Base-by-base conservation (phyloP, 2,113 vertebrate species). In the Cyanoramphus novaezelandiae region DNA sequence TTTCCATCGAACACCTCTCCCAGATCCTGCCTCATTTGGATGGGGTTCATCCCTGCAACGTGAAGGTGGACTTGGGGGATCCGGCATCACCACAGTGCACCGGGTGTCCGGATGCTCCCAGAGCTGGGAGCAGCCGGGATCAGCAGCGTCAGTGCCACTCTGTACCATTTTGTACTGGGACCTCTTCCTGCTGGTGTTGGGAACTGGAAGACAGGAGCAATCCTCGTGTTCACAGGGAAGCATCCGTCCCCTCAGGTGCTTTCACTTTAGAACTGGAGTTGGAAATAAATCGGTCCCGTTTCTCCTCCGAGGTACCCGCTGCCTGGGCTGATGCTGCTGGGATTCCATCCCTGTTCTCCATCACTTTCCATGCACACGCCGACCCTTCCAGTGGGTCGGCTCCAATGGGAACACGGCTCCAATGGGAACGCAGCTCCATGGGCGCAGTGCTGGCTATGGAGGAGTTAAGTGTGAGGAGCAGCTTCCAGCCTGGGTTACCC, bases 211-310 rank as follows among this genome's bases (percentile, higher is more conserved):
- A 39, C 46, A 74, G 72, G 39, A 41, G 50, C 53, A 92, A 57
- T 82, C 86, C 39, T 52, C 3, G 3, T 62, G 52, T 60, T 88
- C 39, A 4, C 13, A 2, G 25, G 60, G 44, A 13, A 0, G 0
- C 37, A 7, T 50, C 0, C 0, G 9, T 39, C 59, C 55, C 21
- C 52, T 63, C 35, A 27, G 50, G 65, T 88, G 24, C 27, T 88
- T 94, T 68, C 33, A 43, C 69, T 90, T 87, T 82, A n/a, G n/a
- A 55, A 46, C 17, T 18, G 50, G 76, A 79, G 15, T n/a, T 9
- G 3, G 80, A 90, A 97, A 96, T 96, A 97, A 97, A 97, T 71
- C 33, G 17, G 17, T 59, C 13, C 82, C 19, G 0, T 91, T 88
- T 92, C 27, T 93, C 41, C 9, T 31, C 37, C 0, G 2, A 75